Percentiles rank a stretch among this genome's conserved stretches.
phyloP scores from a whole-genome alignment of 2,113 vertebrate species.

The Lasiurus borealis region DNA sequence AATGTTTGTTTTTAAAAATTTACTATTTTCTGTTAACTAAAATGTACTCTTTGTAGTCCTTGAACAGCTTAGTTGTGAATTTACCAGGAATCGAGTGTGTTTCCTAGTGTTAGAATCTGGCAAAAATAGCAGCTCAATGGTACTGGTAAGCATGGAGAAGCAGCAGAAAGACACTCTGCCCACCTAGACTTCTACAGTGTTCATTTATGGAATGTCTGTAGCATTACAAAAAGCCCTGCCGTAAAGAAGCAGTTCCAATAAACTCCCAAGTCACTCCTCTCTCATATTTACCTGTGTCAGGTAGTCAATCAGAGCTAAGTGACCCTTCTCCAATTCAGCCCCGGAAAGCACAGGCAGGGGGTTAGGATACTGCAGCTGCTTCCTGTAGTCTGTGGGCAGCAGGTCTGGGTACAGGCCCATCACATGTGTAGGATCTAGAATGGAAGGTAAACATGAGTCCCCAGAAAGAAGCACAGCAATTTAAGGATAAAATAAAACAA shows the following conservation, averaged over 20 bases:
- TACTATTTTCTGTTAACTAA: slow-evolving; percentile 9
- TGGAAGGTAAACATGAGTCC: slow-evolving; percentile 5
- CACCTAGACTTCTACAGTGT: not conserved
- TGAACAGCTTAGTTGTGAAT: not conserved
- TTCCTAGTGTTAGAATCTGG: slow-evolving; percentile 18
- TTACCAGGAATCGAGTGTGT: not conserved
- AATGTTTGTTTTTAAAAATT: not conserved
- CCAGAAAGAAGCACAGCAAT: not conserved
- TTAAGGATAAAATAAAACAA: not conserved
- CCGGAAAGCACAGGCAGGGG: slow-evolving; percentile 94
- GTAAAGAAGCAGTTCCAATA: not conserved
- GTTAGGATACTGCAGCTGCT: slow-evolving; percentile 98
- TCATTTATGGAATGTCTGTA: not conserved
- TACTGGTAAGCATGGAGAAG: not conserved
- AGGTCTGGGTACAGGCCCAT: slow-evolving; percentile 99
- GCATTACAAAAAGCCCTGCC: not conserved
- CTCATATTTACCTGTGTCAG: slow-evolving; percentile 93
- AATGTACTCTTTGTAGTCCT: slow-evolving; percentile 15
- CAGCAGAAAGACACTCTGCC: not conserved
- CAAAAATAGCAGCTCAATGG: not conserved
- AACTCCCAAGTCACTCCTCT: not conserved
- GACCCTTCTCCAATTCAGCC: slow-evolving; percentile 96
- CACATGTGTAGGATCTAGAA: slow-evolving; percentile 97
- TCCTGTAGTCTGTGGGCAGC: slow-evolving; percentile 96
- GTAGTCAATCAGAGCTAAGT: slow-evolving; percentile 98